Percentiles rank a stretch among this genome's conserved stretches.
phyloP scores from a whole-genome alignment of 2,888 invertebrate genomes.

The Physocephala rufipes region DNA sequence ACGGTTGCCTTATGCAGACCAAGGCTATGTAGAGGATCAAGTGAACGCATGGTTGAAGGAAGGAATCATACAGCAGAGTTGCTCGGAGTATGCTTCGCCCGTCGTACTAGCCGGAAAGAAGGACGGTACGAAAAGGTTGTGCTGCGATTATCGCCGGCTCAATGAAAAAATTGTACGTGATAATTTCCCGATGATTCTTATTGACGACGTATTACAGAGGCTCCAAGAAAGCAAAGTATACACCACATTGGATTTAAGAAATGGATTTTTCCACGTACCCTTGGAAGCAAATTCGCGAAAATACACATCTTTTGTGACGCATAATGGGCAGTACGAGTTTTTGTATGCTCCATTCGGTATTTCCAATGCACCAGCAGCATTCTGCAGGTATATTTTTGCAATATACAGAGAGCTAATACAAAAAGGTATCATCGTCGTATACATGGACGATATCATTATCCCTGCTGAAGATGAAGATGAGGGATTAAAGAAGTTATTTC shows the following conservation, averaged over 20 bases:
- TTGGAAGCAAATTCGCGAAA: slow-evolving; percentile 36
- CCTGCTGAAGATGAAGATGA: slow-evolving; percentile 40
- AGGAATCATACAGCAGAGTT: slow-evolving; percentile 31
- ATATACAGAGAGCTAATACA: slow-evolving; percentile 41
- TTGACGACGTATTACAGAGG: slow-evolving; percentile 43
- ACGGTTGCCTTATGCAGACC: slow-evolving; percentile 30
- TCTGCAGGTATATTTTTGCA: slow-evolving; percentile 38
- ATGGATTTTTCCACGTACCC: slow-evolving; percentile 44
- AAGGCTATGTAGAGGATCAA: slow-evolving; percentile 52
- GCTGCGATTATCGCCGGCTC: slow-evolving; percentile 45
- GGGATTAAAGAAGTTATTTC: slow-evolving; percentile 34
- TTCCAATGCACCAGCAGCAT: slow-evolving; percentile 41
- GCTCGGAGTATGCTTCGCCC: slow-evolving; percentile 49
- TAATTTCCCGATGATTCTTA: slow-evolving; percentile 44
- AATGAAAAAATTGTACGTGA: slow-evolving; percentile 45
- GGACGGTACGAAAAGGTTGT: slow-evolving; percentile 39
- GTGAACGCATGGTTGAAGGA: slow-evolving; percentile 40
- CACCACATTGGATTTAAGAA: slow-evolving; percentile 44
- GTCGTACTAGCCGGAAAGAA: slow-evolving; percentile 46
- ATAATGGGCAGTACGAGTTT: slow-evolving; percentile 43
- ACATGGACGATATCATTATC: slow-evolving; percentile 45
- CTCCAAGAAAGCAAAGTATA: slow-evolving; percentile 44
- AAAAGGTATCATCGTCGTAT: slow-evolving; percentile 34
- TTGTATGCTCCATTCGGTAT: slow-evolving; percentile 42
- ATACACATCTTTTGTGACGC: slow-evolving; percentile 40